These are phyloP conservation scores for Altica lythri DNA, from an alignment of 2,888 invertebrate genomes.

Conservation along the genomic window DNA sequence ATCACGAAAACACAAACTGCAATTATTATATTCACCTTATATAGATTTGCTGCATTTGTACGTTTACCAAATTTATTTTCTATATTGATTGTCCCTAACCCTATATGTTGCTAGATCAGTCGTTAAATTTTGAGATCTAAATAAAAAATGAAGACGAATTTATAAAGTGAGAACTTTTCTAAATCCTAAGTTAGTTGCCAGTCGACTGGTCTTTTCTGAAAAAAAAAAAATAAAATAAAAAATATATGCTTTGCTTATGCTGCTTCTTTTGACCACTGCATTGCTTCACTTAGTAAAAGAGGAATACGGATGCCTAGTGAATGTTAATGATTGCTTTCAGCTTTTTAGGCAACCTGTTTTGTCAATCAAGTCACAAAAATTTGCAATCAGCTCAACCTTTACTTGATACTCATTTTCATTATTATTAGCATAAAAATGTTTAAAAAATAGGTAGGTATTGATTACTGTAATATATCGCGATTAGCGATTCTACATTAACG, in stretches of 20 bases:
- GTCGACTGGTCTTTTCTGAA: slow-evolving; percentile 73
- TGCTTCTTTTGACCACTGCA: slow-evolving; percentile 46
- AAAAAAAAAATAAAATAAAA: too few relatives aligned
- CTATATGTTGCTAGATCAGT: slow-evolving; percentile 53
- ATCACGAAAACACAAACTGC: slow-evolving; percentile 58
- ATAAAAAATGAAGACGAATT: slow-evolving; percentile 22
- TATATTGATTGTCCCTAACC: slow-evolving; percentile 39
- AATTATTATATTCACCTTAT: slow-evolving; percentile 54
- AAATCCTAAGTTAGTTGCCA: slow-evolving; percentile 63
- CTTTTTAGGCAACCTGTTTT: slow-evolving; percentile 15
- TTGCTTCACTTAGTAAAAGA: slow-evolving; percentile 46
- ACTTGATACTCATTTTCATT: too few relatives aligned
- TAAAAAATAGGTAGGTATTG: too few relatives aligned
- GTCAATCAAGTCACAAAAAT: neutral
- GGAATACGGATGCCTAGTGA: slow-evolving; percentile 36
- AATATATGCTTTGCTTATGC: slow-evolving; percentile 54
- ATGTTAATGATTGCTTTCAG: slow-evolving; percentile 28
- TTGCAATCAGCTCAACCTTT: too few relatives aligned
- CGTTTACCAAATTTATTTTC: slow-evolving; percentile 37
- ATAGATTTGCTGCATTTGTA: slow-evolving; percentile 58
- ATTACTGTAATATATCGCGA: too few relatives aligned
- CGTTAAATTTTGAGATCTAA: slow-evolving; percentile 41
- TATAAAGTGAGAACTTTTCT: slow-evolving; percentile 20
- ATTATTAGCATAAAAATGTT: too few relatives aligned
- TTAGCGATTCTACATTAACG: too few relatives aligned